Evolutionary conservation across 2,113 vertebrate species (phyloP), one percentile per base, ranked within the genome.

Genomic region (Psammodynastes pulverulentus): DNA sequence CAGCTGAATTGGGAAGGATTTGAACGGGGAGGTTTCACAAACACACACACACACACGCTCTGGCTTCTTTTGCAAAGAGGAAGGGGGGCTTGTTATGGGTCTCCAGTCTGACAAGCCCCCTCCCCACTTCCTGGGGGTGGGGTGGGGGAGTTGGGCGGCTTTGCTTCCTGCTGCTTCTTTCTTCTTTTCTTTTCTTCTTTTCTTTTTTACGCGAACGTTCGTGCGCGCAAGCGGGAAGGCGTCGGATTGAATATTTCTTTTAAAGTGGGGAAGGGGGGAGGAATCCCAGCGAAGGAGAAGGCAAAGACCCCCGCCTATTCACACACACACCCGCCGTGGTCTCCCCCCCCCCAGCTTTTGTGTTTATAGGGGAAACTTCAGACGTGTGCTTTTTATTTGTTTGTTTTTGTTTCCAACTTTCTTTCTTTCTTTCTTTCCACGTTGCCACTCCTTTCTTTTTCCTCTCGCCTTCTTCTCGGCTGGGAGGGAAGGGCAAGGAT

Each of bases 251-350:
- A 62, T 1, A 26, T 29, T 58, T 58, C 56, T 29, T 29, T 58
- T 29, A 9, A 56, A 0, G 2, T 6, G 4, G 1, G 58, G 26
- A 0, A 9, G 56, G 0, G 9, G 0, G 4, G 5, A 19, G 15
- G 1, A 39, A 19, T 34, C n/a, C 34, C n/a, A 34, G 15, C 2
- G 6, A 39, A 39, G n/a, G 29, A 9, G 5, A 6, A 17, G n/a
- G n/a, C n/a, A 3, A 34, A 72, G n/a, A 34, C n/a, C 15, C 0
- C 2, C 34, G 67, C 5, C 17, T n/a, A n/a, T n/a, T n/a, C n/a
- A n/a, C n/a, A n/a, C n/a, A n/a, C n/a, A n/a, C n/a, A n/a, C n/a
- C n/a, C n/a, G n/a, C n/a, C n/a, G n/a, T n/a, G n/a, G n/a, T n/a
- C n/a, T n/a, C n/a, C 15, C 0, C 2, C 34, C n/a, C 5, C 17